Evolutionary conservation across 2,888 invertebrate genomes (phyloP).

Genomic region (Agrochola circellaris): DNA sequence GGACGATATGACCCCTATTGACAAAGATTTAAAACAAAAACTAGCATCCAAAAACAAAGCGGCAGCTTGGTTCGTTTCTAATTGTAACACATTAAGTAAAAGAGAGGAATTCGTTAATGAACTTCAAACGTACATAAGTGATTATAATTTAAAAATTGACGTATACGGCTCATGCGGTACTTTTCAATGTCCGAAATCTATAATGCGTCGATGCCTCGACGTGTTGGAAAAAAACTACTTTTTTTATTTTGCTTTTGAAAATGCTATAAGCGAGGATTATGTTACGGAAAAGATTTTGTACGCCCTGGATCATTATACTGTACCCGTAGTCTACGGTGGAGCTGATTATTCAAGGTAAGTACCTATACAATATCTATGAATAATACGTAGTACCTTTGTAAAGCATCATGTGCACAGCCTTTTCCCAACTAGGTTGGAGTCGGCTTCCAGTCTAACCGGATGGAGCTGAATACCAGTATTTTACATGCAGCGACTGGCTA

Average conservation of each 20-base stretch:
- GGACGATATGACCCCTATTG: slow-evolving; percentile 69
- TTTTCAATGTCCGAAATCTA: slow-evolving; percentile 73
- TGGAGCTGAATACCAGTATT: too few relatives aligned
- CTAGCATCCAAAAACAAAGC: slow-evolving; percentile 72
- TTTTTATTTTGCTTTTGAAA: slow-evolving; percentile 85
- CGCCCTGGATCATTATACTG: slow-evolving; percentile 90
- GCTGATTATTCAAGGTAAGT: slow-evolving; percentile 90
- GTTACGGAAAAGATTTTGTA: slow-evolving; percentile 83
- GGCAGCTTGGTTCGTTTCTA: slow-evolving; percentile 82
- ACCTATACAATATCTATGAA: neutral
- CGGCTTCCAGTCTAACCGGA: too few relatives aligned
- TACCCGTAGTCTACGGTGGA: slow-evolving; percentile 93
- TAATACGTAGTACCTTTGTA: neutral
- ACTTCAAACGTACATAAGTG: slow-evolving; percentile 70
- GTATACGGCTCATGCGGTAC: slow-evolving; percentile 80
- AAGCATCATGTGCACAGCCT: too few relatives aligned
- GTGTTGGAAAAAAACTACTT: slow-evolving; percentile 77
- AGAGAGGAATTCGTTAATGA: slow-evolving; percentile 75
- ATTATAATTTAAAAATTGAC: slow-evolving; percentile 75
- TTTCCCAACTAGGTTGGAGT: too few relatives aligned
- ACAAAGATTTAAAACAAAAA: slow-evolving; percentile 62
- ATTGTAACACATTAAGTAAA: slow-evolving; percentile 76
- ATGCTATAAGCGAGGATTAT: slow-evolving; percentile 82
- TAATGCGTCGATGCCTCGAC: slow-evolving; percentile 74
- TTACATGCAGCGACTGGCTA: too few relatives aligned